Conservation (phyloP, 2,113 vertebrate species). For the Butorides virescens region DNA sequence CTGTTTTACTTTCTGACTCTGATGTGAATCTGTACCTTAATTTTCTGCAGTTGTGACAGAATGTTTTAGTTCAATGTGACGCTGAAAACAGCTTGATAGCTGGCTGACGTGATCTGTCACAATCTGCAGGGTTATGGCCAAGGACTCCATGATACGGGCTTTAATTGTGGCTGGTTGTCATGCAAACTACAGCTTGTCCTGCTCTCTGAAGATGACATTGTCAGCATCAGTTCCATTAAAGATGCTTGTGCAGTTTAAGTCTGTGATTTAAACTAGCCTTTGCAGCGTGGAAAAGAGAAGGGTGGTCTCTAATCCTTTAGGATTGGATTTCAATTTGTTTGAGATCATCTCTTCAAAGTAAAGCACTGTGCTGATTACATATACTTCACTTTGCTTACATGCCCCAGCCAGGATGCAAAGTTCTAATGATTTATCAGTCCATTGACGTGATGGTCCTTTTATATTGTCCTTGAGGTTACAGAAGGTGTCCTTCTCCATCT, state of each 20-base stretch:
- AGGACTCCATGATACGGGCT: neutral
- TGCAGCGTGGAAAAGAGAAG: neutral
- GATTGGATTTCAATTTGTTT: neutral
- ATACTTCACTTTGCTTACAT: neutral
- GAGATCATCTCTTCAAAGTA: neutral
- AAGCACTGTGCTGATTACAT: neutral
- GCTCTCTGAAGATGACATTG: neutral
- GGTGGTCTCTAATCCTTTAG: conserved; percentile 15
- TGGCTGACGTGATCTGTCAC: neutral
- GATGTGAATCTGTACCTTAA: neutral
- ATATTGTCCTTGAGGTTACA: neutral
- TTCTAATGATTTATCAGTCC: neutral
- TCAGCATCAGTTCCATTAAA: neutral
- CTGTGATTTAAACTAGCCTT: neutral
- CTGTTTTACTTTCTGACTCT: neutral
- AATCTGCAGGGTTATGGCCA: neutral
- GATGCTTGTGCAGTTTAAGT: neutral
- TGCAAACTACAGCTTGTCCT: neutral
- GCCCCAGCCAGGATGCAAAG: neutral
- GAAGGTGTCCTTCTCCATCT: neutral
- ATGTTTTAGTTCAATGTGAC: neutral
- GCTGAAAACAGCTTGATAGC: neutral
- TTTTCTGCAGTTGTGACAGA: neutral
- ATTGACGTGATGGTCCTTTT: neutral
- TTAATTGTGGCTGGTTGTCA: neutral